These are phyloP conservation scores for Helostoma temminkii DNA, from an alignment of 2,797 vertebrate species.

Conservation along the genomic window DNA sequence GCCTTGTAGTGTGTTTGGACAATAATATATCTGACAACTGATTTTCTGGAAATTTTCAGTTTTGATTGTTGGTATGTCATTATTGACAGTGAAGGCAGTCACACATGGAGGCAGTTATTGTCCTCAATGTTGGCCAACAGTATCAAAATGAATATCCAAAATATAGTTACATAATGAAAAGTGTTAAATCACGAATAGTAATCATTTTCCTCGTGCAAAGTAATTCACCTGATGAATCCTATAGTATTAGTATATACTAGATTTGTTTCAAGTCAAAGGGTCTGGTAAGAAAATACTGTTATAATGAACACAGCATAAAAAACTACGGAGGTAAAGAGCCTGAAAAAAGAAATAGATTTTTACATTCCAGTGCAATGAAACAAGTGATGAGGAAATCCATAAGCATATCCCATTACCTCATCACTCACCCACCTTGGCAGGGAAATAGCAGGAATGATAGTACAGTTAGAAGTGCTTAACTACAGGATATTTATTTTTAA, in stretches of 20 bases:
- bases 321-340: background rate
- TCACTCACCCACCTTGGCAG: constrained; percentile 26
- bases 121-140: constrained; percentile 3
- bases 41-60: constrained; percentile 24
- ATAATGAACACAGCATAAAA: background rate
- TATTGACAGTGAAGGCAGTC: constrained; percentile 29
- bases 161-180: constrained; percentile 26
- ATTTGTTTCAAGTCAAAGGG: no score
- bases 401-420: constrained; percentile 55
- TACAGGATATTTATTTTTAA: constrained; percentile 3
- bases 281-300: background rate
- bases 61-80: constrained; percentile 34
- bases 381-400: constrained; percentile 31
- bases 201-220: no score
- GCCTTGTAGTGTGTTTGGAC: constrained; percentile 49
- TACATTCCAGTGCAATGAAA: constrained; percentile 51
- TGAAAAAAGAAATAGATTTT: constrained; percentile 27
- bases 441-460: constrained; percentile 24
- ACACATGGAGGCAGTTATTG: background rate
- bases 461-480: constrained; percentile 9
- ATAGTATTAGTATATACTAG: no score
- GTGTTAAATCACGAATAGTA: no score
- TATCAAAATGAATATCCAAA: constrained; percentile 22
- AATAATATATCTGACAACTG: constrained; percentile 49
- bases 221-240: no score